Base-by-base conservation (phyloP, 53 echinoderm and acorn worm species). In the Paracentrotus lividus region DNA sequence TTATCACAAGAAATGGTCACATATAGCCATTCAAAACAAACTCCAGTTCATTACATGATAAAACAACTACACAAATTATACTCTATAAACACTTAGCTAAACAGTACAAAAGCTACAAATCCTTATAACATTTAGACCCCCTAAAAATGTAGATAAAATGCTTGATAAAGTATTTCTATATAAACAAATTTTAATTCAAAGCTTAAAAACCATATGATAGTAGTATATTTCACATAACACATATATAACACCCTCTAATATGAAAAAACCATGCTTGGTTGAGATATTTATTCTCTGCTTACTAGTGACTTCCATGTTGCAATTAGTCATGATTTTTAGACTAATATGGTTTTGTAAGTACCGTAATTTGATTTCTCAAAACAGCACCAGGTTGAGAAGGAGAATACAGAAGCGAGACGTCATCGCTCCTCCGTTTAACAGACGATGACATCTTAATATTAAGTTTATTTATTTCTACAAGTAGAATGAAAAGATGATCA, bases 371-470 rank as follows among this genome's bases (percentile, higher is more conserved):
- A 86, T 86, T 86, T 86, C 81, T 86, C 33, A 21, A 54, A 21
- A 36, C 90, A 90, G 90, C 53, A 52, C 68, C 29, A 72, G 49
- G 20, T 67, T 90, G 90, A 68, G 90, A 52, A 90, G 53, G 72
- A 90, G 68, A 72, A 29, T 90, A 49, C 90, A 15, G 75, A 24
- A 31, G 53, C 90, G 32, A 29, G 72, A 90, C 53, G 32, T 33
- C 36, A 72, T 90, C 8, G 90, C 56, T 16, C 90, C 90, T 27
- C 72, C 69, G 21, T 57, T 42, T 89, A 61, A 42, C 89, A 89
- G 57, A 40, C 86, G 86, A 86, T 86, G 86, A 86, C 24, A n/a
- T 8, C 29, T 34, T 86, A 6, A 86, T 20, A 9, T 86, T 55
- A 38, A 55, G 86, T 3, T 86, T 56, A 56, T 86, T 56, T 86